A percentile compares a stretch with the other conserved stretches of the same genome.
Evolutionary conservation across 2,888 invertebrate species (phyloP).

Genomic region (Gari tellinella): DNA sequence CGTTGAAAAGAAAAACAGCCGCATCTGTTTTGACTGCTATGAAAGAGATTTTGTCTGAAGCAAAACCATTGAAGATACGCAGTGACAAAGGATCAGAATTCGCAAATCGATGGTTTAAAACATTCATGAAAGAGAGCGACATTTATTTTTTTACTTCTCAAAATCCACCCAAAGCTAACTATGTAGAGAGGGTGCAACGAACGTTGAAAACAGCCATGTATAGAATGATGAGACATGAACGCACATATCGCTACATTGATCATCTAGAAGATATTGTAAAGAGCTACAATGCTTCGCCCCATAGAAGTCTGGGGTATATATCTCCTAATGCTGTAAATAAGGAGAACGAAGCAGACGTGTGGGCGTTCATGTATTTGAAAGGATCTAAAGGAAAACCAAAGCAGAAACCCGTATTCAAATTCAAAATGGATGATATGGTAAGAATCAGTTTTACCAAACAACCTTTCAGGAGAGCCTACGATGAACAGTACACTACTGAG

Average conservation of each 20-base stretch:
- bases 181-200: slow-evolving; percentile 22
- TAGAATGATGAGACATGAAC: slow-evolving; percentile 22
- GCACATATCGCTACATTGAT: slow-evolving; percentile 26
- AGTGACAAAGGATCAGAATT: slow-evolving; percentile 25
- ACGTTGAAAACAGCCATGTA: slow-evolving; percentile 9
- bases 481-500: slow-evolving; percentile 24
- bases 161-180: slow-evolving; percentile 22
- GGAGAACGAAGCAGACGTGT: slow-evolving; percentile 38
- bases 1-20: slow-evolving; percentile 28
- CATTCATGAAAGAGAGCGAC: slow-evolving; percentile 15
- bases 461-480: slow-evolving; percentile 27
- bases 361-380: slow-evolving; percentile 34
- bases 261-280: background rate
- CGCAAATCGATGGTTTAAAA: slow-evolving; percentile 17
- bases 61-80: slow-evolving; percentile 23
- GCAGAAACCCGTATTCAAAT: slow-evolving; percentile 20
- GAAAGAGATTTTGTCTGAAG: slow-evolving; percentile 13
- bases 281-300: slow-evolving; percentile 24
- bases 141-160: slow-evolving; percentile 25
- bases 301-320: slow-evolving; percentile 19
- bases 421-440: slow-evolving; percentile 24
- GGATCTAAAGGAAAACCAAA: background rate
- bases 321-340: slow-evolving; percentile 24
- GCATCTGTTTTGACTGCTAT: slow-evolving; percentile 23
- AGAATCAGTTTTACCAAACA: slow-evolving; percentile 25